Evolutionary conservation across 2,797 vertebrate genomes (phyloP).

Genomic region (Bradypodion pumilum): DNA sequence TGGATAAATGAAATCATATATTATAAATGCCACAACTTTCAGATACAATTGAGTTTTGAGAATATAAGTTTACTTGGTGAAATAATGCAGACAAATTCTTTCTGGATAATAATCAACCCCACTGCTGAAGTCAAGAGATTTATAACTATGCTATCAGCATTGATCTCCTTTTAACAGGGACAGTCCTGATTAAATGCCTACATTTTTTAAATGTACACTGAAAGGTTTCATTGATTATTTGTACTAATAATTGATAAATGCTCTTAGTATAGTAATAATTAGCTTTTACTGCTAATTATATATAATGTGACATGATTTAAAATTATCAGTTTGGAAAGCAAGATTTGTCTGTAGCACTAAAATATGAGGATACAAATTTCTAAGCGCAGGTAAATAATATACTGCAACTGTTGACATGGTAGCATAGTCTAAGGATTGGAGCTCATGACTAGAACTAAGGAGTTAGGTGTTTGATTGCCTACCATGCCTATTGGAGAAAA

Average conservation of each 20-base stretch:
- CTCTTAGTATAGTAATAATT: slow-evolving; percentile 34
- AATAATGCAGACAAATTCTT: slow-evolving; percentile 4
- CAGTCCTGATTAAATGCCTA: slow-evolving; percentile 27
- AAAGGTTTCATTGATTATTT: slow-evolving; percentile 39
- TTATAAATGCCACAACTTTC: not conserved
- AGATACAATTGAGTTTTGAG: not conserved
- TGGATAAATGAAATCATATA: not conserved
- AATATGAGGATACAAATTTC: slow-evolving; percentile 17
- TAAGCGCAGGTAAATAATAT: slow-evolving; percentile 27
- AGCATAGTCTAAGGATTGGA: no score
- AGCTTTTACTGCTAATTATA: slow-evolving; percentile 42
- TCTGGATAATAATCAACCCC: slow-evolving; percentile 10
- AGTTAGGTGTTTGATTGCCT: no score
- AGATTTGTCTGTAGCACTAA: slow-evolving; percentile 10
- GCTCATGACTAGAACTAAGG: no score
- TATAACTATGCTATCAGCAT: slow-evolving; percentile 24
- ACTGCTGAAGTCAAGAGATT: slow-evolving; percentile 12
- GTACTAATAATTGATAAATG: slow-evolving; percentile 35
- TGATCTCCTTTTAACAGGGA: slow-evolving; percentile 20
- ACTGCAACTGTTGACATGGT: slow-evolving; percentile 1
- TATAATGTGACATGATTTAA: slow-evolving; percentile 26
- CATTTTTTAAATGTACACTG: slow-evolving; percentile 24
- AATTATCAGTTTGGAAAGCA: slow-evolving; percentile 29
- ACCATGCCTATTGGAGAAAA: no score
- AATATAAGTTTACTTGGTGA: not conserved